Base-by-base conservation (phyloP, 2,113 vertebrate genomes). In the Procavia capensis region DNA sequence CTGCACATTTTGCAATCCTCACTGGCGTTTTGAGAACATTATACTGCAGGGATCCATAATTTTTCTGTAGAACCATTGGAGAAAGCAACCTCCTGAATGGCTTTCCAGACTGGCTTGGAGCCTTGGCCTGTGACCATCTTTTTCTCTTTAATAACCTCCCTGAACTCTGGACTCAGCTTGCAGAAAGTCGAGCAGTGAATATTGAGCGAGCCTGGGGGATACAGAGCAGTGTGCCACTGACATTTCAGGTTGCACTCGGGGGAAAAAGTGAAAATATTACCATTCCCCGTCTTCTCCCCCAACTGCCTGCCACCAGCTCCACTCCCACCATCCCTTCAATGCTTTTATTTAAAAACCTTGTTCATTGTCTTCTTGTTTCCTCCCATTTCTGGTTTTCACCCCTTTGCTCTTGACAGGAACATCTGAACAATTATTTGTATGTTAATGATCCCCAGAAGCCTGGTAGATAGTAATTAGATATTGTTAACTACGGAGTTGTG, bases 391-490 rank as follows among this genome's bases (percentile, higher is more conserved):
- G 70, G 9, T 93, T 97, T 89, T 91, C 3, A 91, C 90, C 16
- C 11, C 66, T 94, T 97, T 64, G 45, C 29, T 92, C 78, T 89
- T 93, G 76, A 96, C 31, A 45, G 47, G 72, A 87, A 68, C 66
- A 86, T 95, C 29, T 70, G 81, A 96, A 85, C 91, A 87, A 83
- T 95, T 95, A 89, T 93, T 95, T 94, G 47, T 75, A 85, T 95
- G 93, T 91, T 93, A 97, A 96, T 94, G 87, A 90, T 83, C 61
- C 61, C 27, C 81, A 93, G 86, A 88, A 85, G 22, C 54, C 34
- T 80, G 54, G 89, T 90, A 95, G 94, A 17, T 95, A 88, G 84
- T 96, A 95, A 97, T 97, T 97, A 98, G 94, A 85, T 91, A 96
- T 93, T 90, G 61, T 81, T 97, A 97, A 93, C 70, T 94, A 29